These are phyloP conservation scores for Chelonus formosanus DNA, from an alignment of 2,888 invertebrate species.

Conservation along the genomic window DNA sequence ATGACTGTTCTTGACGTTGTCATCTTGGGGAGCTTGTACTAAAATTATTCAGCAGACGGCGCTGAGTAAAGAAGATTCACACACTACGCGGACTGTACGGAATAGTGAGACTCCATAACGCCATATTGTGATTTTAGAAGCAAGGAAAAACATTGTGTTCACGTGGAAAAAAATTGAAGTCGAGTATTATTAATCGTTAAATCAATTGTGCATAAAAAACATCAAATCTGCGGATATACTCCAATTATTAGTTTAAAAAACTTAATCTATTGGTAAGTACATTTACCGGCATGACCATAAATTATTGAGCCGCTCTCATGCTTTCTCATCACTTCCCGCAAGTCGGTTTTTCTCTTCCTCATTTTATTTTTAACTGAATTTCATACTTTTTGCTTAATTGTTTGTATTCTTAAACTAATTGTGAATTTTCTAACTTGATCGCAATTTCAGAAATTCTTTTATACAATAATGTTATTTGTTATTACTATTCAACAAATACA, in stretches of 20 bases:
- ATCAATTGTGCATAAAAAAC: conserved; percentile 31
- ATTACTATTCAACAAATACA: neutral
- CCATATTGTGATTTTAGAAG: conserved; percentile 71
- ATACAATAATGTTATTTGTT: neutral
- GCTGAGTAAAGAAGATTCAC: conserved; percentile 4
- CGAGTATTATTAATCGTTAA: conserved; percentile 28
- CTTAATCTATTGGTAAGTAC: conserved; percentile 39
- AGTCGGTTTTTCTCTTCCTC: conserved; percentile 43
- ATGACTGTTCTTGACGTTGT: conserved; percentile 7
- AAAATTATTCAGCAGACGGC: conserved; percentile 3
- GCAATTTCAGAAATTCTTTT: too few species aligned
- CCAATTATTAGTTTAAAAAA: conserved; percentile 31
- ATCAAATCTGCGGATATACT: conserved; percentile 36
- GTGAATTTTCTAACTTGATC: too few species aligned
- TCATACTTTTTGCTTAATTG: neutral
- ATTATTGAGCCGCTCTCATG: conserved; percentile 42
- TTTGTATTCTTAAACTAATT: neutral
- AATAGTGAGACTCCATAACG: conserved; percentile 51
- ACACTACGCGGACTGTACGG: conserved; percentile 5
- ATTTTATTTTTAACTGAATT: neutral
- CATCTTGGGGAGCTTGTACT: conserved; percentile 8
- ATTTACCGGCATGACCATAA: conserved; percentile 38
- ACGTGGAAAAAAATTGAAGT: conserved; percentile 68
- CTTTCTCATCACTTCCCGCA: conserved; percentile 33
- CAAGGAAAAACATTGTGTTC: conserved; percentile 75